phyloP scores from a whole-genome alignment of 2,797 vertebrate genomes.

The Spheniscus humboldti region DNA sequence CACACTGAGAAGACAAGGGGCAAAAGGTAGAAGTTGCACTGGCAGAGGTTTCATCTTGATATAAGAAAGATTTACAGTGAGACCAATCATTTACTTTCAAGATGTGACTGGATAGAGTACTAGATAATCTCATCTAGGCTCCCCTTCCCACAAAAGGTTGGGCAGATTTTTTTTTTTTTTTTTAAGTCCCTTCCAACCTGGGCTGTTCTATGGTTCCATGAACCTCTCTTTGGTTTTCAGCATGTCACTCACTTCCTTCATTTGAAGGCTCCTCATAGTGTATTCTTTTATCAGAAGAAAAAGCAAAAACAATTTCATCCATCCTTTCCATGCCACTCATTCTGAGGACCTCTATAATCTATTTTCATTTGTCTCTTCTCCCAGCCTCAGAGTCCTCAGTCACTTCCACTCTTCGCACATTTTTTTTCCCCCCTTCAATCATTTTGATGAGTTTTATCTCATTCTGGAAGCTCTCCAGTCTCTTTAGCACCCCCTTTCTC shows the following conservation, averaged over 20 bases:
- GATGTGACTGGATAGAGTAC: not conserved
- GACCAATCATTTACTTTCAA: not conserved
- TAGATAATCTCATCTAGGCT: not conserved
- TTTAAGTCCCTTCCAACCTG: not conserved
- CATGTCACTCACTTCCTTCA: not conserved
- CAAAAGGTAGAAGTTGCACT: not conserved
- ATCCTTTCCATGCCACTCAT: not conserved
- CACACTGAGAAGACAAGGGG: not conserved
- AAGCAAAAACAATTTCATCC: not conserved
- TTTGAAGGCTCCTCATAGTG: not conserved
- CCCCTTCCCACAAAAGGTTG: not conserved
- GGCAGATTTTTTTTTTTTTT: too few species aligned
- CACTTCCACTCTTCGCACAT: not conserved
- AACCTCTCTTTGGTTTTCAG: not conserved
- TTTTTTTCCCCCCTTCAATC: not conserved
- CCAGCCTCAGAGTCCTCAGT: not conserved
- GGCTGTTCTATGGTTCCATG: not conserved
- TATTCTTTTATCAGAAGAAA: not conserved
- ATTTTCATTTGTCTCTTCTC: not conserved
- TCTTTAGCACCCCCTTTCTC: not conserved
- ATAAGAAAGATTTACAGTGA: not conserved
- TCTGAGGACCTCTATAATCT: not conserved
- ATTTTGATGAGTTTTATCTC: not conserved
- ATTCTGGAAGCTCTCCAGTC: not conserved
- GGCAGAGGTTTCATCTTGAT: not conserved